phyloP scores from a whole-genome alignment of 2,797 vertebrate species.

The Astyanax mexicanus region DNA sequence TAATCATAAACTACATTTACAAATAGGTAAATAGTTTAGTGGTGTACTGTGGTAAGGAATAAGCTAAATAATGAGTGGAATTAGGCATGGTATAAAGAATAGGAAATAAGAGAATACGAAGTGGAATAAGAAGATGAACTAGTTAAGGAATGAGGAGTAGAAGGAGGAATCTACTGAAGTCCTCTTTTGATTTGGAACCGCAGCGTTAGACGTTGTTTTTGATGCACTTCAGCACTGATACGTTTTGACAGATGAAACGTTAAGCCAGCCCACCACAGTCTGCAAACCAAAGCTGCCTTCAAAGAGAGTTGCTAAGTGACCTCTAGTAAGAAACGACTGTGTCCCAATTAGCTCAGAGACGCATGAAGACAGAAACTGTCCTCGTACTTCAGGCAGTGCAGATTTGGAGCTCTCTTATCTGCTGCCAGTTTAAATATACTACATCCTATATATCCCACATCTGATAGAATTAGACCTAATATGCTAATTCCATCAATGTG shows the following conservation, averaged over 20 bases:
- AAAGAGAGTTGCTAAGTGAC: background rate
- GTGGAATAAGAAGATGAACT: too few relatives aligned
- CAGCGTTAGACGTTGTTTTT: background rate
- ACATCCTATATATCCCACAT: too few relatives aligned
- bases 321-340: too few relatives aligned
- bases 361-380: background rate
- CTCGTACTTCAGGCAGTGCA: background rate
- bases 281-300: conserved; percentile 7
- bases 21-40: too few relatives aligned
- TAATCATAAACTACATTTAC: too few relatives aligned
- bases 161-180: background rate
- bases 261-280: background rate
- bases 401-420: background rate
- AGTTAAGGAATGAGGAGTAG: background rate
- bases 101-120: too few relatives aligned
- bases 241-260: background rate
- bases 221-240: background rate
- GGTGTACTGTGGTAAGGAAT: too few relatives aligned
- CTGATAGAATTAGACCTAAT: too few relatives aligned
- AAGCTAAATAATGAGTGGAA: too few relatives aligned
- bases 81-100: too few relatives aligned
- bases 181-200: background rate
- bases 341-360: conserved; percentile 7
- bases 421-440: too few relatives aligned
- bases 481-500: too few relatives aligned